A percentile compares a stretch with the other conserved stretches of the same genome.
phyloP scores from a whole-genome alignment of 1,140 invertebrate species.

The Lethrus apterus region DNA sequence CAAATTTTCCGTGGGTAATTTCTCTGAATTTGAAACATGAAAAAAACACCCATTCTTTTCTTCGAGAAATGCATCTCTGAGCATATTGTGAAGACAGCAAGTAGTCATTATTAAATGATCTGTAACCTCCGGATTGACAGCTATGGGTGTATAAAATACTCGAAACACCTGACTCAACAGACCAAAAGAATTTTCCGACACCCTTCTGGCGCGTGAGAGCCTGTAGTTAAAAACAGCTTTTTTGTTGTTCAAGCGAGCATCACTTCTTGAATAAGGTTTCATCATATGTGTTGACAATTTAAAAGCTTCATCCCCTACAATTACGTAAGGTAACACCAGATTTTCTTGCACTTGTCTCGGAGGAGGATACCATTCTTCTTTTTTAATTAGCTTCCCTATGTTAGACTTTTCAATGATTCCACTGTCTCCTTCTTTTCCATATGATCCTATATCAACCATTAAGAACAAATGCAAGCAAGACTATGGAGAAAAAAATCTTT shows the following conservation, averaged over 20 bases:
- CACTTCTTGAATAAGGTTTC: constrained; percentile 37
- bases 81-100: constrained; percentile 13
- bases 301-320: constrained; percentile 44
- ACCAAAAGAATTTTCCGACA: constrained; percentile 34
- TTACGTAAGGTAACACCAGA: too few species aligned
- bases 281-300: constrained; percentile 40
- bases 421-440: constrained; percentile 39
- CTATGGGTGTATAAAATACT: constrained; percentile 17
- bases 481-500: constrained; percentile 41
- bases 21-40: constrained; percentile 33
- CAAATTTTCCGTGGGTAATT: constrained; percentile 29
- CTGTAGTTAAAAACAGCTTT: constrained; percentile 44
- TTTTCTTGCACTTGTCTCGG: too few species aligned
- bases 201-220: constrained; percentile 33
- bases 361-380: neutral
- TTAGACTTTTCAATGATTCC: constrained; percentile 23
- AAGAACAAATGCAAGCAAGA: constrained; percentile 44
- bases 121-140: too few species aligned
- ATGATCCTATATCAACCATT: constrained; percentile 41
- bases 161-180: constrained; percentile 11
- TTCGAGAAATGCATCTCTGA: constrained; percentile 8
- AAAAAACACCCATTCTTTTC: constrained; percentile 2
- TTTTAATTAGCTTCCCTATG: constrained; percentile 1
- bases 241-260: constrained; percentile 28
- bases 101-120: constrained; percentile 9